A percentile compares a stretch with the other conserved stretches of the same genome.
These are phyloP conservation scores for Azemiops feae DNA, from an alignment of 2,113 vertebrate genomes.

Conservation along the genomic window DNA sequence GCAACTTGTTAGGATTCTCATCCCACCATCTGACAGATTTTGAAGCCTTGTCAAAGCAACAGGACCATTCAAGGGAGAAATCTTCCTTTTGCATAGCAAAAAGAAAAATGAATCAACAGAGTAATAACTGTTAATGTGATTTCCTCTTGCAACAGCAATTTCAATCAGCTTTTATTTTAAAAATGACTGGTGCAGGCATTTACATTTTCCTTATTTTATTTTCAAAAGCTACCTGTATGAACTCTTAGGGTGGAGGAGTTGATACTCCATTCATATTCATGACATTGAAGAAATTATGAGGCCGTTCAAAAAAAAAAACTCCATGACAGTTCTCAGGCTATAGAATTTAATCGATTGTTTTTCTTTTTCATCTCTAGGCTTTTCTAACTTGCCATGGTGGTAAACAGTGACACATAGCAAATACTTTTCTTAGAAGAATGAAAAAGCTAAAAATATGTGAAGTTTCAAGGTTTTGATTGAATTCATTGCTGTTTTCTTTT, in stretches of 20 bases:
- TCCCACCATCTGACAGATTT: slow-evolving; percentile 51
- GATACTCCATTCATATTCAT: slow-evolving; percentile 45
- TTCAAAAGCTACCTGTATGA: slow-evolving; percentile 43
- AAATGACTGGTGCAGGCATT: slow-evolving; percentile 29
- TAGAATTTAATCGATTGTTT: slow-evolving; percentile 35
- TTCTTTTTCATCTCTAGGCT: slow-evolving; percentile 30
- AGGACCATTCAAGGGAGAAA: slow-evolving; percentile 40
- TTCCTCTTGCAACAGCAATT: slow-evolving; percentile 49
- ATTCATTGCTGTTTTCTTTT: slow-evolving; percentile 24
- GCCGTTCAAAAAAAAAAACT: neutral
- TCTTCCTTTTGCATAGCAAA: slow-evolving; percentile 32
- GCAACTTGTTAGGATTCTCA: slow-evolving; percentile 51
- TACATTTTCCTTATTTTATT: slow-evolving; percentile 46
- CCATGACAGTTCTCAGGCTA: neutral
- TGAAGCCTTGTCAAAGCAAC: slow-evolving; percentile 48
- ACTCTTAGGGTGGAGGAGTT: neutral
- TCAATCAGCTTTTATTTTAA: slow-evolving; percentile 53
- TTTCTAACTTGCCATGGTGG: slow-evolving; percentile 31
- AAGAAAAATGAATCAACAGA: slow-evolving; percentile 36
- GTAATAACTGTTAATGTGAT: slow-evolving; percentile 51
- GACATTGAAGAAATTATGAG: neutral
- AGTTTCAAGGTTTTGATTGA: slow-evolving; percentile 26
- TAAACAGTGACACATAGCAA: slow-evolving; percentile 26
- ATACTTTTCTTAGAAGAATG: slow-evolving; percentile 29
- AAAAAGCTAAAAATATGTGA: slow-evolving; percentile 16